Evolutionary conservation across 1,140 invertebrate species (phyloP).

Genomic region (Camponotus vicinus): DNA sequence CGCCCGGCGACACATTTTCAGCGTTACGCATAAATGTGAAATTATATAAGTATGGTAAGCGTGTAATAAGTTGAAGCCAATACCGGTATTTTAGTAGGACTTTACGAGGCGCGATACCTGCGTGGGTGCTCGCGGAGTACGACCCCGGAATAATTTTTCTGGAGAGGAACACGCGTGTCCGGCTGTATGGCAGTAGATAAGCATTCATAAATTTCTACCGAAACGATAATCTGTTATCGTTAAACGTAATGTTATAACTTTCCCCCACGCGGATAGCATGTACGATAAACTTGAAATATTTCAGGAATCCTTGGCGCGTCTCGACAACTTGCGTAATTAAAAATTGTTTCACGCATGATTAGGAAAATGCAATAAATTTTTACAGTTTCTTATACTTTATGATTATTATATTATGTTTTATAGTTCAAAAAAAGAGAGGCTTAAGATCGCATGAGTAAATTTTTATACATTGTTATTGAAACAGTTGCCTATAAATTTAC

Average conservation of each 20-base stretch:
- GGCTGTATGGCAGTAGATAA: slow-evolving; percentile 56
- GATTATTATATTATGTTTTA: background rate
- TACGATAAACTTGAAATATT: slow-evolving; percentile 21
- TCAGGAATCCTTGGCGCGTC: background rate
- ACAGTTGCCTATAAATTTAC: background rate
- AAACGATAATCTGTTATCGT: slow-evolving; percentile 66
- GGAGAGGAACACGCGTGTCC: slow-evolving; percentile 46
- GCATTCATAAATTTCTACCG: slow-evolving; percentile 54
- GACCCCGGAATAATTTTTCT: slow-evolving; percentile 55
- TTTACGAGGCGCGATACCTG: slow-evolving; percentile 64
- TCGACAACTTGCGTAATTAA: background rate
- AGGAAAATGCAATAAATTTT: background rate
- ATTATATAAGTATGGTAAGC: slow-evolving; percentile 69
- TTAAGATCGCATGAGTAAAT: background rate
- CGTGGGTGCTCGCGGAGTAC: slow-evolving; percentile 62
- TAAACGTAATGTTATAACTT: slow-evolving; percentile 48
- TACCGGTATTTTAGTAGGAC: slow-evolving; percentile 67
- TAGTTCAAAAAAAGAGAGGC: background rate
- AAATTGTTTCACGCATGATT: background rate
- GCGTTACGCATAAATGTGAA: slow-evolving; percentile 51
- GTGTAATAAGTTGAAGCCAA: slow-evolving; percentile 66
- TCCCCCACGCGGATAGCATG: too few species aligned
- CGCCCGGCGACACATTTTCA: slow-evolving; percentile 23
- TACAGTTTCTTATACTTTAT: background rate
- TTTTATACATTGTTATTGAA: background rate